Evolutionary conservation across 2,888 invertebrate genomes (phyloP).

Genomic region (Pammene fasciana): DNA sequence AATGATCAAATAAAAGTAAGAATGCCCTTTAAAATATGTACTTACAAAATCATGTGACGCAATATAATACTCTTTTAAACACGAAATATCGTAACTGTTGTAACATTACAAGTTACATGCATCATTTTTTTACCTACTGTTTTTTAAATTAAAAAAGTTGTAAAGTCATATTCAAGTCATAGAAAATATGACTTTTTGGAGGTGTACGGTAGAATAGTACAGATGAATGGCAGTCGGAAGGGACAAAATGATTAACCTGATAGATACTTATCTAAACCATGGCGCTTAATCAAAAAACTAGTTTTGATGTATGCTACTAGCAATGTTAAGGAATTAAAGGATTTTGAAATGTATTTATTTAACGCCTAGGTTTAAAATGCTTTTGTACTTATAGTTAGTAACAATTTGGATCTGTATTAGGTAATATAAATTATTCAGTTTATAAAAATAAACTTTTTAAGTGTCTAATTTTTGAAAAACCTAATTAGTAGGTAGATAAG

Average conservation of each 20-base stretch:
- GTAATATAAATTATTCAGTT: too few species aligned
- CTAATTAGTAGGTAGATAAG: too few species aligned
- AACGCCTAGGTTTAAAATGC: too few species aligned
- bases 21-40: slow-evolving; percentile 31
- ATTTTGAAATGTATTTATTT: too few species aligned
- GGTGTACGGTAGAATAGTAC: slow-evolving; percentile 18
- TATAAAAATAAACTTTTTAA: too few species aligned
- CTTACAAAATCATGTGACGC: slow-evolving; percentile 7
- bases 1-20: slow-evolving; percentile 32
- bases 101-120: neutral
- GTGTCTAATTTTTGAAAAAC: too few species aligned
- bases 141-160: neutral
- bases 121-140: slow-evolving; percentile 39
- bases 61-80: neutral
- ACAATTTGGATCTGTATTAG: too few species aligned
- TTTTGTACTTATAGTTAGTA: too few species aligned
- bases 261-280: slow-evolving; percentile 48
- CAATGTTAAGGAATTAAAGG: neutral
- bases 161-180: neutral
- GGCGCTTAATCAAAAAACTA: slow-evolving; percentile 29
- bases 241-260: slow-evolving; percentile 42
- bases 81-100: slow-evolving; percentile 4
- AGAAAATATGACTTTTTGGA: neutral
- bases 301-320: slow-evolving; percentile 11
- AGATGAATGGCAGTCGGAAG: slow-evolving; percentile 41